A percentile compares a stretch with the other conserved stretches of the same genome.
phyloP scores from a whole-genome alignment of 2,113 vertebrate genomes.

The Nerophis ophidion region DNA sequence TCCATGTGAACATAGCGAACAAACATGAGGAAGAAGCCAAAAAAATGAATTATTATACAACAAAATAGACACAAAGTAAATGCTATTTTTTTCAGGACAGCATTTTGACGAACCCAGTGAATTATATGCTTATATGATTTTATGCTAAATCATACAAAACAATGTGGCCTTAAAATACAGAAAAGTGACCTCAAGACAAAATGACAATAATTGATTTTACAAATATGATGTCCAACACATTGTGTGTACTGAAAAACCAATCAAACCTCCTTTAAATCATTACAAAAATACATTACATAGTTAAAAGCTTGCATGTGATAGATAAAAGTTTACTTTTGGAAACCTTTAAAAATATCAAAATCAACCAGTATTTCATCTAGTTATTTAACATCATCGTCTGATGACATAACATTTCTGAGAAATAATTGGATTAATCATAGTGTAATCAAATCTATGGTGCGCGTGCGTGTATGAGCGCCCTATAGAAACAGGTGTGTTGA shows the following conservation, averaged over 20 bases:
- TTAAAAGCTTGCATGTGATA: conserved; percentile 8
- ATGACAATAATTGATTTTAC: not conserved
- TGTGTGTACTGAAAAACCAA: conserved; percentile 2
- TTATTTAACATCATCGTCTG: not conserved
- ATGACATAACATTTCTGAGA: not conserved
- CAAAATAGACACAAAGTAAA: not conserved
- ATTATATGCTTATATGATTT: not conserved
- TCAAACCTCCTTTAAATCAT: conserved; percentile 1
- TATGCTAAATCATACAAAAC: not conserved
- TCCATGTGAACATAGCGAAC: not conserved
- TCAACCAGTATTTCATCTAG: conserved; percentile 12
- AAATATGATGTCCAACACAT: not conserved
- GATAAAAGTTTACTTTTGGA: not conserved
- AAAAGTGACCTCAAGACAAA: no score
- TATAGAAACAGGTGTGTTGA: conserved; percentile 9
- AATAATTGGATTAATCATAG: conserved; percentile 7
- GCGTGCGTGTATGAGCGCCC: not conserved
- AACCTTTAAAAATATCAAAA: not conserved
- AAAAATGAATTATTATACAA: not conserved
- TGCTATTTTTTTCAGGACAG: not conserved
- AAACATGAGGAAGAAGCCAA: not conserved
- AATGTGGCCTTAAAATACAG: not conserved
- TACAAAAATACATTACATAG: not conserved
- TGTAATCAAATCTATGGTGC: conserved; percentile 11
- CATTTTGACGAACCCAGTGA: not conserved